phyloP scores from a whole-genome alignment of 1,140 invertebrate genomes.

The Papilio polyxenes region DNA sequence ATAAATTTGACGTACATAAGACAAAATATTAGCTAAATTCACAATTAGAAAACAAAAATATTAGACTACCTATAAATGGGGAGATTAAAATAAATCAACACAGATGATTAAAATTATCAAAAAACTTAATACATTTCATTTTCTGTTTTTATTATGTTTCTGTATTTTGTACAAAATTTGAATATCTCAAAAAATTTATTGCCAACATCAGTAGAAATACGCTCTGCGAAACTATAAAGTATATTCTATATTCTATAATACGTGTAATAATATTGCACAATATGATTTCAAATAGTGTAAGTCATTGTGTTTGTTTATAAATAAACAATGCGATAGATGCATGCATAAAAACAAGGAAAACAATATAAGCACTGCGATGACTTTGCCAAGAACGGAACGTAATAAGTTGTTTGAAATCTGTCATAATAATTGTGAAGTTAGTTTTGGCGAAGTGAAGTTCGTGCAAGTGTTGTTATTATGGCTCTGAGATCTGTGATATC shows the following conservation, averaged over 20 bases:
- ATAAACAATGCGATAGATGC: slow-evolving; percentile 29
- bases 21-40: no score
- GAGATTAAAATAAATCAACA: no score
- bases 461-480: slow-evolving; percentile 60
- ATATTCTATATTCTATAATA: neutral
- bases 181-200: no score
- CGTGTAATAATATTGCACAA: slow-evolving; percentile 21
- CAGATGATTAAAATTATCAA: no score
- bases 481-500: slow-evolving; percentile 69
- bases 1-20: no score
- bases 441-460: slow-evolving; percentile 71
- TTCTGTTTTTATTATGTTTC: no score
- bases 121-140: no score
- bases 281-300: slow-evolving; percentile 10
- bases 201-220: neutral
- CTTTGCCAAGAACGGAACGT: slow-evolving; percentile 52
- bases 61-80: no score
- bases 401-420: slow-evolving; percentile 40
- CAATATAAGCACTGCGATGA: slow-evolving; percentile 20
- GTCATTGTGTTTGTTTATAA: slow-evolving; percentile 29
- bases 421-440: slow-evolving; percentile 76
- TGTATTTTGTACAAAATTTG: no score
- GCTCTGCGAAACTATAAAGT: neutral
- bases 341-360: slow-evolving; percentile 27
- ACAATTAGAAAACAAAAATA: no score